Evolutionary conservation across 2,888 invertebrate genomes (phyloP).

Genomic region (Eubasilissa splendida): DNA sequence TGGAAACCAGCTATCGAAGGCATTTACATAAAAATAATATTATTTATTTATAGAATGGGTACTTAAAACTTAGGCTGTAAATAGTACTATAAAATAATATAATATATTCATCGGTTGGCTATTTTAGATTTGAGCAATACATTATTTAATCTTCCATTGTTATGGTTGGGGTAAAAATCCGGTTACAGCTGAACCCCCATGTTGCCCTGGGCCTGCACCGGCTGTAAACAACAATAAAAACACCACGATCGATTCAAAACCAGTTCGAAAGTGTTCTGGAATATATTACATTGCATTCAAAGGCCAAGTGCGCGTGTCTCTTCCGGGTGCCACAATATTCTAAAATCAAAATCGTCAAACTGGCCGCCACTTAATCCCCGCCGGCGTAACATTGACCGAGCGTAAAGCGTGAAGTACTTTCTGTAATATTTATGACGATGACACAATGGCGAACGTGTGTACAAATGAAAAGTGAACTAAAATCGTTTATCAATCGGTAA

Average conservation of each 20-base stretch:
- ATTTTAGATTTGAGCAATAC: no score
- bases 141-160: no score
- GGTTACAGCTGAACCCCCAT: constrained; percentile 5
- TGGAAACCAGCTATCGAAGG: no score
- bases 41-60: no score
- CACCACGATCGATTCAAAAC: constrained; percentile 3
- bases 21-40: no score
- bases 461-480: neutral
- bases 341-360: constrained; percentile 21
- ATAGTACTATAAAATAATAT: no score
- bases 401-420: constrained; percentile 35
- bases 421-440: no score
- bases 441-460: no score
- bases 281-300: constrained; percentile 15
- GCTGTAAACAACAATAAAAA: neutral
- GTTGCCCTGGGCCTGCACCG: constrained; percentile 9
- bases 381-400: constrained; percentile 27
- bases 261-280: constrained; percentile 31
- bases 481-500: constrained; percentile 10
- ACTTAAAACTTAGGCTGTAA: no score
- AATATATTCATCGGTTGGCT: no score
- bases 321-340: constrained; percentile 26
- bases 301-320: constrained; percentile 6
- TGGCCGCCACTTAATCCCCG: neutral
- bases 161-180: neutral